Conservation (phyloP, 2,888 invertebrate genomes). For the Calephelis perditalis region DNA sequence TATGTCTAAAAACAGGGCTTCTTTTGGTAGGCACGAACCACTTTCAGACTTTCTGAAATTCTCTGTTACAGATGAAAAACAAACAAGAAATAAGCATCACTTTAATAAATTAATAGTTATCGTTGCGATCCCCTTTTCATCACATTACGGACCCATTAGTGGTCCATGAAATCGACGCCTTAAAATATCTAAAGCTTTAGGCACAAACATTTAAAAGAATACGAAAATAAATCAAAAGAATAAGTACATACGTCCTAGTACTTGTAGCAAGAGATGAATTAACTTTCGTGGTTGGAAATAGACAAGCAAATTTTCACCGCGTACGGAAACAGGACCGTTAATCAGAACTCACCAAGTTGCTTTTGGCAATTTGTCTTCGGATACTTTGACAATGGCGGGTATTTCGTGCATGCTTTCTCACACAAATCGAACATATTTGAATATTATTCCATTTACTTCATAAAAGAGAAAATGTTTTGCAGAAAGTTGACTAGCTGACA, state of each 20-base stretch:
- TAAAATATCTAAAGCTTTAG: too few species aligned
- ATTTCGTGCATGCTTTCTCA: conserved; percentile 20
- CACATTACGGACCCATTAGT: too few species aligned
- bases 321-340: conserved; percentile 31
- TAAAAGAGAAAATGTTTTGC: conserved; percentile 2
- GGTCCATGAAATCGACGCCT: too few species aligned
- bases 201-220: too few species aligned
- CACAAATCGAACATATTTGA: conserved; percentile 17
- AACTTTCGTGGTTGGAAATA: conserved; percentile 24
- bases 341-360: conserved; percentile 31
- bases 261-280: conserved; percentile 23
- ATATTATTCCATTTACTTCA: conserved; percentile 1
- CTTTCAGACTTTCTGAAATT: too few species aligned
- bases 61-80: too few species aligned
- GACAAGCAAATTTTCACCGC: conserved; percentile 35
- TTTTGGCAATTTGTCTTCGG: conserved; percentile 28
- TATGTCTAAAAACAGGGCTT: too few species aligned
- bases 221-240: background rate
- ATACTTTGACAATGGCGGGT: conserved; percentile 19
- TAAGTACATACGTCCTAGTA: background rate
- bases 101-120: too few species aligned
- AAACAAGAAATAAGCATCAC: too few species aligned
- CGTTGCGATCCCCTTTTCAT: too few species aligned
- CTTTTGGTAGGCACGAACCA: too few species aligned
- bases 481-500: too few species aligned